Evolutionary conservation across 2,797 vertebrate genomes (phyloP).

Genomic region (Microchirus variegatus): DNA sequence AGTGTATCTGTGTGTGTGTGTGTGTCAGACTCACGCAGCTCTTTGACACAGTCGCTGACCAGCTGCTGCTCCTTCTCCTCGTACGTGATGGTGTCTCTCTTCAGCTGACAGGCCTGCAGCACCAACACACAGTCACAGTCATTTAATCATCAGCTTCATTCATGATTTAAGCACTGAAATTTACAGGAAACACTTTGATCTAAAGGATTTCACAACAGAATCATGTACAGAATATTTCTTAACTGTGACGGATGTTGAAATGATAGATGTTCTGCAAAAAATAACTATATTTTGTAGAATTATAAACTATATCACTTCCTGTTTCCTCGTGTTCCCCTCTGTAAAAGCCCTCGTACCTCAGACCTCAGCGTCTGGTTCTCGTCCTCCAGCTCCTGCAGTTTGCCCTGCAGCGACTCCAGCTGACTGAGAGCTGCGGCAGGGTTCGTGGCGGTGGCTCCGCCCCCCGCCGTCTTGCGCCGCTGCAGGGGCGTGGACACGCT

Average conservation of each 20-base stretch:
- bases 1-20: background rate
- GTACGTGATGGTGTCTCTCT: slow-evolving; percentile 92
- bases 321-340: no score
- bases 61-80: slow-evolving; percentile 97
- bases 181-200: no score
- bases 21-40: slow-evolving; percentile 88
- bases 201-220: no score
- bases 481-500: slow-evolving; percentile 88
- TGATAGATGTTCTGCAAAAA: no score
- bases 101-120: slow-evolving; percentile 90
- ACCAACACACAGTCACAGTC: background rate
- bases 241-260: no score
- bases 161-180: no score
- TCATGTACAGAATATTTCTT: no score
- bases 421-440: slow-evolving; percentile 81
- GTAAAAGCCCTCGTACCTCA: slow-evolving; percentile 78
- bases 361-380: slow-evolving; percentile 91
- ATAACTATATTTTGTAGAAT: no score
- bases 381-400: slow-evolving; percentile 93
- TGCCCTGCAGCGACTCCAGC: slow-evolving; percentile 90
- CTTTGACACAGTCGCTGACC: slow-evolving; percentile 95
- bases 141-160: background rate
- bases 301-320: no score
- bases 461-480: slow-evolving; percentile 75
- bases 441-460: background rate